phyloP scores from a whole-genome alignment of 1,140 invertebrate genomes.

The Nautilus pompilius region DNA sequence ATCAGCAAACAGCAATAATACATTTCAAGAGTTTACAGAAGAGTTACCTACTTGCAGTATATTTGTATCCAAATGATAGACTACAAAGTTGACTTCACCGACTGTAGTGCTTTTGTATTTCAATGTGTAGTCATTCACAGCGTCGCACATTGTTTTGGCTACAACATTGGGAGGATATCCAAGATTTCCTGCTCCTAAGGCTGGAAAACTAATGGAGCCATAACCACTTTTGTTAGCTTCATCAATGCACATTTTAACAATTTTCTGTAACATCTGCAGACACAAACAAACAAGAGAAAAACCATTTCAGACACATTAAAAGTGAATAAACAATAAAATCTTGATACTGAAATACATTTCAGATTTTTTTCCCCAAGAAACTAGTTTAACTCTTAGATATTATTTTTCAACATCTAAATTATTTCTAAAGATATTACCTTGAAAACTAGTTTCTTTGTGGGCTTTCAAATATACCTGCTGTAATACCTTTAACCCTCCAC shows the following conservation, averaged over 20 bases:
- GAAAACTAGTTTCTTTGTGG: no score
- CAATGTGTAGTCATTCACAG: conserved; percentile 6
- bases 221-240: conserved; percentile 9
- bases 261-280: conserved; percentile 11
- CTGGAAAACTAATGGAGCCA: conserved; percentile 23
- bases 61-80: conserved; percentile 15
- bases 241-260: conserved; percentile 12
- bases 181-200: conserved; percentile 24
- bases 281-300: conserved; percentile 2
- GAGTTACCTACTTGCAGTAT: conserved; percentile 5
- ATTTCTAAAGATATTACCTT: no score
- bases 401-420: no score
- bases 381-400: no score
- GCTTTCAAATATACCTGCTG: no score
- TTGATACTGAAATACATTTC: no score
- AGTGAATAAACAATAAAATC: no score
- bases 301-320: no score
- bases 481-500: no score
- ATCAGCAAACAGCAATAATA: no score
- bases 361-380: no score
- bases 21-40: no score
- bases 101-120: conserved; percentile 1
- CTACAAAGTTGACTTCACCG: conserved; percentile 16
- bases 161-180: conserved; percentile 12
- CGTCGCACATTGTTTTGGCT: conserved; percentile 22